Evolutionary conservation across 2,113 vertebrate species (phyloP).

Genomic region (Podarcis muralis): DNA sequence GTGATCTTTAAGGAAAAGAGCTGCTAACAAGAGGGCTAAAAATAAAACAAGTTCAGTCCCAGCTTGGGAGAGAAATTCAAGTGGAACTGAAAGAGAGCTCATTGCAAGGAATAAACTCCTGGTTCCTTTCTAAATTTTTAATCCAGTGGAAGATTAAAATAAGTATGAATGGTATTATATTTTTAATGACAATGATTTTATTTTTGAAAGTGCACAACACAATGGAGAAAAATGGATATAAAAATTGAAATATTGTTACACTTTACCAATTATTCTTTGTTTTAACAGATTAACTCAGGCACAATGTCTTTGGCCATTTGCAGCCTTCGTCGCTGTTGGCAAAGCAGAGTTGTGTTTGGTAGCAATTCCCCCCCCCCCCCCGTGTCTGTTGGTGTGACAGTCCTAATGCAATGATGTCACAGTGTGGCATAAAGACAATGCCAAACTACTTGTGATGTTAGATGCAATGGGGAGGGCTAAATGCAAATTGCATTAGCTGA

Average conservation of each 20-base stretch:
- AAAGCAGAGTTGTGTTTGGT: no score
- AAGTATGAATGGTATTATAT: conserved; percentile 28
- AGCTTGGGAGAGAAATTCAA: conserved; percentile 28
- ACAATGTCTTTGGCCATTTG: not conserved
- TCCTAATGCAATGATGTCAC: no score
- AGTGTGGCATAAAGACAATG: no score
- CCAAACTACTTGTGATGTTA: no score
- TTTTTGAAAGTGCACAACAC: not conserved
- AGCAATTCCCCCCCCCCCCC: no score
- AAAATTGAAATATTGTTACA: no score
- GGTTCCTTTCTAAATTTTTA: conserved; percentile 39
- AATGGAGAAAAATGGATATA: not conserved
- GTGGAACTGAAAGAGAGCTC: conserved; percentile 33
- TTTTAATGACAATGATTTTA: not conserved
- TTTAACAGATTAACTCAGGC: not conserved
- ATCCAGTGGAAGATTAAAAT: conserved; percentile 30
- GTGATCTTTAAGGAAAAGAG: conserved; percentile 39
- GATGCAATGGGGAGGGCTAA: no score
- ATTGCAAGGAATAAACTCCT: conserved; percentile 20
- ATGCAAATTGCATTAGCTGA: no score
- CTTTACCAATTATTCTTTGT: not conserved
- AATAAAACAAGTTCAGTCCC: conserved; percentile 20
- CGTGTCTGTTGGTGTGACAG: no score
- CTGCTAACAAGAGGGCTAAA: conserved; percentile 35
- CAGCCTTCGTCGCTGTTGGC: no score